Evolutionary conservation across 2,113 vertebrate species (phyloP), one percentile per base, ranked within the genome.

Genomic region (Tinamus guttatus): DNA sequence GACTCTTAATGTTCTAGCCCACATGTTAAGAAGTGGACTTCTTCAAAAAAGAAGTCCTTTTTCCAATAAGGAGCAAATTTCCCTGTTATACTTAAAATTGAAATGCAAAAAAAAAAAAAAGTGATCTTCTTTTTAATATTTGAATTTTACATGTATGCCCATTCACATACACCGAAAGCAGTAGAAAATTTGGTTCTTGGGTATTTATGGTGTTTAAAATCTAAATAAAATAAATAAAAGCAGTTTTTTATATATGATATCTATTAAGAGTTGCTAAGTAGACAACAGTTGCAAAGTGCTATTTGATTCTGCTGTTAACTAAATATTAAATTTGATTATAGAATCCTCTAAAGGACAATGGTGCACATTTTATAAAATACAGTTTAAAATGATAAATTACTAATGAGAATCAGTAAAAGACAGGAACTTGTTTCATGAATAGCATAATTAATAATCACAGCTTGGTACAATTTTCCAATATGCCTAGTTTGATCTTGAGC

Each of bases 381-480:
- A 45, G 16, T 63, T 79, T 62, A 90, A 87, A 91, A 28, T 4
- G 0, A 89, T 69, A 87, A 78, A 90, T 89, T 81, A 41, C 47
- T 52, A 34, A 32, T 70, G 32, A 49, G 47, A 89, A 87, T 7
- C 16, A 21, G 67, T 24, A 77, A 91, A 87, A 36, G 9, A 2
- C 34, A 15, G 28, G n/a, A 89, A 78, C 60, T 81, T 91, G 28
- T 86, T 67, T 83, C 80, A 65, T 27, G 41, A 25, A 38, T 27
- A 59, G 34, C 78, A 25, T 87, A 95, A 94, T 92, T 95, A 89
- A 95, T 90, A 97, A 97, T 78, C 67, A 65, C 32, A 88, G 62
- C 60, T 94, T 80, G 60, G 93, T 82, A 81, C 65, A 58, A 75
- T 89, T 64, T 60, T 81, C 62, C 41, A 84, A 82, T 54, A 89